A percentile compares a stretch with the other conserved stretches of the same genome.
These are phyloP conservation scores for Puntigrus tetrazona DNA, from an alignment of 2,113 vertebrate genomes.

Conservation along the genomic window DNA sequence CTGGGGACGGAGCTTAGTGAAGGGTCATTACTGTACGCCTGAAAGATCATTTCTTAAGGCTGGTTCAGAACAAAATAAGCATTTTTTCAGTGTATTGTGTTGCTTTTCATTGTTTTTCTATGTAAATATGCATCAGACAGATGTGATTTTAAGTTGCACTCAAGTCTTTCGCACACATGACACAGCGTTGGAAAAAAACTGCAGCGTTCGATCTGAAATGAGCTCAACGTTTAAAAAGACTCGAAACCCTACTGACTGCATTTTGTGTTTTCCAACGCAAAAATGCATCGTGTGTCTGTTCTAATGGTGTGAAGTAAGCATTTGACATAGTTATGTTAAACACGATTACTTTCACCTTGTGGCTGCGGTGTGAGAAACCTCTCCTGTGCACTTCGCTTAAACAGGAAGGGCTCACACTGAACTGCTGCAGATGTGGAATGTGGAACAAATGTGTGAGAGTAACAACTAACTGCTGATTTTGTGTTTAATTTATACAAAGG, in stretches of 20 bases:
- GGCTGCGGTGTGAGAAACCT: slow-evolving; percentile 43
- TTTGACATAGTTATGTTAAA: slow-evolving; percentile 15
- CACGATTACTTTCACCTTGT: slow-evolving; percentile 38
- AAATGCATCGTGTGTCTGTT: background rate
- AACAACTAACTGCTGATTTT: slow-evolving; percentile 21
- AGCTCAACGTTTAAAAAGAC: no score
- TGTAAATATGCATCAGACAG: no score
- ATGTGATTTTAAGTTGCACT: no score
- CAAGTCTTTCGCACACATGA: no score
- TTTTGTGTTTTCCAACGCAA: background rate
- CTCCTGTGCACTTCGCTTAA: slow-evolving; percentile 41
- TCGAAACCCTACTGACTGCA: background rate
- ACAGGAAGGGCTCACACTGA: slow-evolving; percentile 47
- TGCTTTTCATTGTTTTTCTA: no score
- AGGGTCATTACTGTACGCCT: background rate
- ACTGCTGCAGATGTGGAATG: slow-evolving; percentile 43
- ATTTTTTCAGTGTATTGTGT: no score
- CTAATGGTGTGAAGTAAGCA: background rate
- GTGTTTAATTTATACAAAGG: background rate
- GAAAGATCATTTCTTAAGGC: background rate
- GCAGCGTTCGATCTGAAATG: no score
- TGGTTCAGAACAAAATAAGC: no score
- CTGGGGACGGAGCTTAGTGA: background rate
- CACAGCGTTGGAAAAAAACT: no score
- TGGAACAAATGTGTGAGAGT: slow-evolving; percentile 28